A percentile compares a stretch with the other conserved stretches of the same genome.
Evolutionary conservation across 1,140 invertebrate genomes (phyloP).

Genomic region (Trachymyrmex septentrionalis): DNA sequence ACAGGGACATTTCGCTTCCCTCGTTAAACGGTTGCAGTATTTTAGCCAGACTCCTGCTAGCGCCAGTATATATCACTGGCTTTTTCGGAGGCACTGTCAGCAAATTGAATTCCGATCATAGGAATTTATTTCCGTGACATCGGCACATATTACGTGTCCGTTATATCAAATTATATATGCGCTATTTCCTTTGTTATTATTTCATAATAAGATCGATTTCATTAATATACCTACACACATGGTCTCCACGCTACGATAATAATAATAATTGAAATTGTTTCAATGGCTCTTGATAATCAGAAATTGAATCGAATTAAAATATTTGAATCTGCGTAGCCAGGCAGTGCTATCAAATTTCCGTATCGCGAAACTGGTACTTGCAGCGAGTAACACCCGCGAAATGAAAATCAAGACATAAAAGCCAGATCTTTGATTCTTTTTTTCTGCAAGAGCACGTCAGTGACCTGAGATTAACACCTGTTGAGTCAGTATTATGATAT

Average conservation of each 20-base stretch:
- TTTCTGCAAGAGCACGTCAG: background rate
- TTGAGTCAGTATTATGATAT: conserved; percentile 39
- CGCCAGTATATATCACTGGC: conserved; percentile 92
- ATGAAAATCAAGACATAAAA: conserved; percentile 33
- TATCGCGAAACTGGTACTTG: background rate
- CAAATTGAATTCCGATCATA: conserved; percentile 41
- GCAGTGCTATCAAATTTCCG: background rate
- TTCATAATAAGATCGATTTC: conserved; percentile 21
- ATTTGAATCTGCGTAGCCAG: background rate
- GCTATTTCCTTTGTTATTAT: background rate
- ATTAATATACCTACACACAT: background rate
- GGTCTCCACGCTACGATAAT: background rate
- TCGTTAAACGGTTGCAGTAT: conserved; percentile 93
- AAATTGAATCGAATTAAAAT: conserved; percentile 14
- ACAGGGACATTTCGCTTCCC: conserved; percentile 89
- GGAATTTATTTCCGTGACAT: conserved; percentile 38
- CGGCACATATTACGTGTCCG: background rate
- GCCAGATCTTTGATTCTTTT: conserved; percentile 9
- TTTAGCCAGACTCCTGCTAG: conserved; percentile 89
- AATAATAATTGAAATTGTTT: conserved; percentile 3
- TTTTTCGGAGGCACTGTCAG: conserved; percentile 92
- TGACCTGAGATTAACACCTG: conserved; percentile 53
- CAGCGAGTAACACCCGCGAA: background rate
- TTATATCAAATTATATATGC: conserved; percentile 22
- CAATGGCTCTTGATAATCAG: background rate